Percentiles rank a stretch among this genome's conserved stretches.
Evolutionary conservation across 2,113 vertebrate species (phyloP).

Genomic region (Myxocyprinus asiaticus): DNA sequence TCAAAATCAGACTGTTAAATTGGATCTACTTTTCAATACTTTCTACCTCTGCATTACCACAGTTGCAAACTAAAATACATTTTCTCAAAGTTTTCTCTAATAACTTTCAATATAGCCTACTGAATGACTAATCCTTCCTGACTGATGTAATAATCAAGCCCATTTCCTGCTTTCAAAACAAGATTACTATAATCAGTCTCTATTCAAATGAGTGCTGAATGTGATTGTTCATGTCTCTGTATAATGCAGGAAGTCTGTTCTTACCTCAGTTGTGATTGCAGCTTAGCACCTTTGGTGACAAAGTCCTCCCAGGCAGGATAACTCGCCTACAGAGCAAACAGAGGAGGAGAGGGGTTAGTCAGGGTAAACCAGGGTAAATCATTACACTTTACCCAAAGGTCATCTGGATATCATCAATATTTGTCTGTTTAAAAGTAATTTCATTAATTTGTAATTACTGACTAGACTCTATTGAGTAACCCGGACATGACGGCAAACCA

Average conservation of each 20-base stretch:
- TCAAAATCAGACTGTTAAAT: too few relatives aligned
- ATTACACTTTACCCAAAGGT: slow-evolving; percentile 25
- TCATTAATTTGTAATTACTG: background rate
- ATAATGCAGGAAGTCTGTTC: slow-evolving; percentile 1
- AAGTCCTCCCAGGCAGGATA: slow-evolving; percentile 87
- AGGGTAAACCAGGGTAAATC: slow-evolving; percentile 31
- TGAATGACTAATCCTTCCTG: slow-evolving; percentile 14
- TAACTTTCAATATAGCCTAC: background rate
- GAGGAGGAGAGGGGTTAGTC: slow-evolving; percentile 20
- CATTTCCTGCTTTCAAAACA: slow-evolving; percentile 31
- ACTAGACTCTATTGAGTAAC: background rate
- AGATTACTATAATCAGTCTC: slow-evolving; percentile 22
- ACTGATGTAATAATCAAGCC: slow-evolving; percentile 20
- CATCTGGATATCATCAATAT: background rate
- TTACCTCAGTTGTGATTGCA: slow-evolving; percentile 83
- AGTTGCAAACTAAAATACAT: background rate
- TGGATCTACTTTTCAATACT: too few relatives aligned
- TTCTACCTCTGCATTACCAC: too few relatives aligned
- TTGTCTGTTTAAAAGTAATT: background rate
- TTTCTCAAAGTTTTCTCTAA: background rate
- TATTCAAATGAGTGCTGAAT: background rate
- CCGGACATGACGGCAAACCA: background rate
- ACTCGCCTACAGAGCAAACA: slow-evolving; percentile 70
- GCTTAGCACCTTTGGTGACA: slow-evolving; percentile 80
- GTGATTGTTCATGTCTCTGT: background rate